Percentiles rank a stretch among this genome's conserved stretches.
These are phyloP conservation scores for Pedionomus torquatus DNA, from an alignment of 2,113 vertebrate species.

Conservation along the genomic window DNA sequence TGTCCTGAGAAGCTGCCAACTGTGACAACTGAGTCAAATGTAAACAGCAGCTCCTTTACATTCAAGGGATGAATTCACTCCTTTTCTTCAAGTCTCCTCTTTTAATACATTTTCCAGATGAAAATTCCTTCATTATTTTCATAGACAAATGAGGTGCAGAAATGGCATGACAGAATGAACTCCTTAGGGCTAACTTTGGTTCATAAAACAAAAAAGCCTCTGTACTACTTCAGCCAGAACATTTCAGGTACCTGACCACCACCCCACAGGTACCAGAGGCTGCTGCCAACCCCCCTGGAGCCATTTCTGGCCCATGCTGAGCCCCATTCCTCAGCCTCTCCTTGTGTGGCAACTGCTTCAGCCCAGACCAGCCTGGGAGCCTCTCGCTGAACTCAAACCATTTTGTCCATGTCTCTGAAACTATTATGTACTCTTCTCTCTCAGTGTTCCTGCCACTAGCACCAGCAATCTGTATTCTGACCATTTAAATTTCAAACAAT, in stretches of 20 bases:
- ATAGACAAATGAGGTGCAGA: not conserved
- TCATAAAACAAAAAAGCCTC: not conserved
- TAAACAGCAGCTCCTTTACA: not conserved
- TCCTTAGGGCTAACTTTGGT: not conserved
- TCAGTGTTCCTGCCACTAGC: not conserved
- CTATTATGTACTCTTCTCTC: not conserved
- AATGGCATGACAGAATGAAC: not conserved
- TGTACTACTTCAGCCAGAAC: not conserved
- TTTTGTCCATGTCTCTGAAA: not conserved
- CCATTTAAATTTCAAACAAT: not conserved
- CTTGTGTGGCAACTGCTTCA: not conserved
- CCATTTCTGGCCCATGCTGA: not conserved
- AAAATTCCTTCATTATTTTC: not conserved
- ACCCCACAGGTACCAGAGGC: fast-evolving
- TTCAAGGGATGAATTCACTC: not conserved
- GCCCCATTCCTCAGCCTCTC: not conserved
- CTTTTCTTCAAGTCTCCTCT: not conserved
- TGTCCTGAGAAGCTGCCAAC: not conserved
- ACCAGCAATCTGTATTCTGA: fast-evolving
- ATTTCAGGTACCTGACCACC: not conserved
- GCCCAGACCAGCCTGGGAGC: fast-evolving
- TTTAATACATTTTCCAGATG: not conserved
- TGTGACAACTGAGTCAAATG: not conserved
- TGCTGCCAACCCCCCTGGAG: not conserved
- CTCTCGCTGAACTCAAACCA: fast-evolving